Evolutionary conservation across 53 echinoderm and acorn worm genomes (phyloP), one percentile per base, ranked within the genome.

Genomic region (Henricia sp.): DNA sequence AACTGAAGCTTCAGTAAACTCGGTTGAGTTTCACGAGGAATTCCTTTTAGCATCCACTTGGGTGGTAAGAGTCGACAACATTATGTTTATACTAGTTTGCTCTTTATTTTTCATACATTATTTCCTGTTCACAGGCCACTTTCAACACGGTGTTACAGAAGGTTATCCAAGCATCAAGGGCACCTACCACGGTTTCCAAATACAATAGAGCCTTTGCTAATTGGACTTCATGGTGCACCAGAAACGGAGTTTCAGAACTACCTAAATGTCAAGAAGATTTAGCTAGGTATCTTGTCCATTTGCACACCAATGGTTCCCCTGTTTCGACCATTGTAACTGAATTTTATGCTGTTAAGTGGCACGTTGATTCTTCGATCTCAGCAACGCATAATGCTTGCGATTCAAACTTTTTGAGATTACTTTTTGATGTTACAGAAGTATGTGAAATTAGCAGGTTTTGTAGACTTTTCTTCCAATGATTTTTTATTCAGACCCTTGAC

Each of bases 311-410:
- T 12, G 36, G 36, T 37, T 52, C 37, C 3, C 67, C 67, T 17
- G 37, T 37, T 19, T 67, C 54, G n/a, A 82, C 40, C 13, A 65
- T 82, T 20, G 65, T 65, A 65, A 26, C 30, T 53, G 42, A 42
- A 25, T 82, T 82, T 82, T 82, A 64, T 44, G 43, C 42, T 41
- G 48, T 82, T 12, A 82, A 82, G 24, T 82, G 82, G 66, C 28
- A 82, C 17, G 8, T 60, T 30, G 62, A 82, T 65, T 46, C 48
- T 27, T 24, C 19, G 17, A 50, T 50, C 36, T 17, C 1, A n/a
- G 32, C 32, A 6, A 19, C 46, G 6, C 4, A 3, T 4, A 82
- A 82, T 33, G 65, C 82, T 2, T 82, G 82, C 32, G 82, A 65
- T 29, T 16, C 20, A 2, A 82, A 82, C 6, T 64, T 65, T 30